phyloP scores from a whole-genome alignment of 23 tunicate genomes.

The Trididemnum clinides region DNA sequence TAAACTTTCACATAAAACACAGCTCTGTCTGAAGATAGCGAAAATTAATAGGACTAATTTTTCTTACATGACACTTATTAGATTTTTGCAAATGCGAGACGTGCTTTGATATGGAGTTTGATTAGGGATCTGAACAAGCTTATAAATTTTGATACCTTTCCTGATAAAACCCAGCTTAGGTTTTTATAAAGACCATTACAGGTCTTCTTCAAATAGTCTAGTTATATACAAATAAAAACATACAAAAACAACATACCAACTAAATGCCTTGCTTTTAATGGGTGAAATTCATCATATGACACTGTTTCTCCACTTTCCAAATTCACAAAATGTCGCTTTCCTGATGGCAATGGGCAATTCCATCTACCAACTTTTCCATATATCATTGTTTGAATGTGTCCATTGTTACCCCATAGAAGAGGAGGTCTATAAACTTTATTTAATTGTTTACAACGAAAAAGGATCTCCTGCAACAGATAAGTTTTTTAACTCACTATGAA shows the following conservation, averaged over 20 bases:
- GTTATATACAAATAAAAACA: no score
- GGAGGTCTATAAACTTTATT: slow-evolving; percentile 69
- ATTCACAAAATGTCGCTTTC: slow-evolving; percentile 45
- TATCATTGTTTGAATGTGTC: slow-evolving; percentile 79
- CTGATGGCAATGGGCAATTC: slow-evolving; percentile 63
- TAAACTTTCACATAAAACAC: no score
- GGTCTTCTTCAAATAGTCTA: no score
- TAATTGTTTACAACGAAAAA: slow-evolving; percentile 55
- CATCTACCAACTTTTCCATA: slow-evolving; percentile 80
- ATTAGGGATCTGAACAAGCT: no score
- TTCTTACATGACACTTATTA: no score
- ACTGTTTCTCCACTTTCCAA: slow-evolving; percentile 57
- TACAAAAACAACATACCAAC: not conserved
- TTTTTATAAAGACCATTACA: no score
- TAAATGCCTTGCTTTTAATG: slow-evolving; percentile 9
- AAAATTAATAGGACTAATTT: no score
- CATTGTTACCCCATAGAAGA: slow-evolving; percentile 76
- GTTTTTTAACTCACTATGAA: not conserved
- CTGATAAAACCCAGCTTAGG: no score
- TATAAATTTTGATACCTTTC: no score
- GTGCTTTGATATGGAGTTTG: no score
- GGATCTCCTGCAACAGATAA: slow-evolving; percentile 38
- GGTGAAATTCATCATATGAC: slow-evolving; percentile 77
- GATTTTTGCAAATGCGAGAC: no score
- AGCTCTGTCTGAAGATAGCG: no score